Percentiles rank a stretch among this genome's conserved stretches.
These are phyloP conservation scores for Characodon lateralis DNA, from an alignment of 2,797 vertebrate genomes.

Conservation along the genomic window DNA sequence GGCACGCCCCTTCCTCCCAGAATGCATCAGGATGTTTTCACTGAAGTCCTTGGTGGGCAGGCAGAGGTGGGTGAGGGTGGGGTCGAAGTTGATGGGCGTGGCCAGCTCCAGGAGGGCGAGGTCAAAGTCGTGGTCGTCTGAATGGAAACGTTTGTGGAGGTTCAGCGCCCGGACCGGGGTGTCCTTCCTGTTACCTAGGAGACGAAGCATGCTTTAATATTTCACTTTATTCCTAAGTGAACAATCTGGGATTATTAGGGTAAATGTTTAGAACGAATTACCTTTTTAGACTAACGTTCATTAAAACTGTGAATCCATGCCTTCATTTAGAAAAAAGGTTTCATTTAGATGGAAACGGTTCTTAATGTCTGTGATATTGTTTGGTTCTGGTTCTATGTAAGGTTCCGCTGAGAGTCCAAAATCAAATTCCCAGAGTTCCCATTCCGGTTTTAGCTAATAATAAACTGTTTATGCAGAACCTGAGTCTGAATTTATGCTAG, in stretches of 20 bases:
- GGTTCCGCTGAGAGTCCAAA: no score
- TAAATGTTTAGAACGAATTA: no score
- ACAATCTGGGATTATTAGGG: neutral
- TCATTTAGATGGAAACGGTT: no score
- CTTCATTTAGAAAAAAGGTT: no score
- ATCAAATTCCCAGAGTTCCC: no score
- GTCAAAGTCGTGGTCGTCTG: constrained; percentile 76
- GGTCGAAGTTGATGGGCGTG: constrained; percentile 65
- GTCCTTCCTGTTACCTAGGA: constrained; percentile 20
- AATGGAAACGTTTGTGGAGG: constrained; percentile 74
- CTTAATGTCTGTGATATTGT: no score
- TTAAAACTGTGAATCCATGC: no score
- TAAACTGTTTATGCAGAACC: no score
- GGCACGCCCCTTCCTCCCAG: constrained; percentile 24
- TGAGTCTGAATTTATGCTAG: no score
- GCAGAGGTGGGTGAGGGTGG: constrained; percentile 80
- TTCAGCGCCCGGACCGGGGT: constrained; percentile 6
- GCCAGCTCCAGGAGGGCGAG: constrained; percentile 83
- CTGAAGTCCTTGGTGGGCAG: constrained; percentile 87
- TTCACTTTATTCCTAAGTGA: neutral
- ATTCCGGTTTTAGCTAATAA: no score
- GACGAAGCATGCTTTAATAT: neutral
- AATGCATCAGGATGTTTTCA: constrained; percentile 85
- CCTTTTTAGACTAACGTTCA: no score
- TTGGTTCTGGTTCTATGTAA: no score